Conservation (phyloP, 2,888 invertebrate genomes). For the Cantharis flavilabris region DNA sequence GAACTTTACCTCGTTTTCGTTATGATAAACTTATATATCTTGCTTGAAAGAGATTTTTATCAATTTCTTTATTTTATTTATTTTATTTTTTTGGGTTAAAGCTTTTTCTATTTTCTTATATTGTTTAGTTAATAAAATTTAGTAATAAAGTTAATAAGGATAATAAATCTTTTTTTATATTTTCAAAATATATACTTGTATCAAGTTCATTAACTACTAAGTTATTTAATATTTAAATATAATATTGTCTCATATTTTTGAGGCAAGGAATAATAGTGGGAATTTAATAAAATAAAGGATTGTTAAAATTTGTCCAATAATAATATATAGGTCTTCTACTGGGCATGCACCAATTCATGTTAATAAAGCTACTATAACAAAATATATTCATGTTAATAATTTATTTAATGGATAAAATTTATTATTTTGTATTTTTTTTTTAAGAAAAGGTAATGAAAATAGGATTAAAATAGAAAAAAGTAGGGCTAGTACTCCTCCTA, state of each 20-base stretch:
- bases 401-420: conserved; percentile 67
- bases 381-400: conserved; percentile 64
- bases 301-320: conserved; percentile 65
- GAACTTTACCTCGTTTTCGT: conserved; percentile 71
- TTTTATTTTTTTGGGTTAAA: conserved; percentile 63
- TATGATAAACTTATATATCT: conserved; percentile 77
- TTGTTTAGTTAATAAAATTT: conserved; percentile 53
- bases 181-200: conserved; percentile 72
- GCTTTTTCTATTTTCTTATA: conserved; percentile 53
- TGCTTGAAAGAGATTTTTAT: conserved; percentile 69
- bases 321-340: conserved; percentile 69
- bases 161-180: conserved; percentile 63
- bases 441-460: conserved; percentile 63
- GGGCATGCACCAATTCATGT: conserved; percentile 75
- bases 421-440: conserved; percentile 62
- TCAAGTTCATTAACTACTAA: conserved; percentile 66
- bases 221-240: conserved; percentile 46
- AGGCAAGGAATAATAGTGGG: conserved; percentile 59
- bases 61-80: conserved; percentile 66
- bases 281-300: conserved; percentile 64
- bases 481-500: conserved; percentile 74
- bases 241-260: conserved; percentile 62
- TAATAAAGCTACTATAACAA: conserved; percentile 63
- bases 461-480: conserved; percentile 70
- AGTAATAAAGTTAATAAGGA: conserved; percentile 66